Base-by-base conservation (phyloP, 2,797 vertebrate species). In the Scarus forsteni region DNA sequence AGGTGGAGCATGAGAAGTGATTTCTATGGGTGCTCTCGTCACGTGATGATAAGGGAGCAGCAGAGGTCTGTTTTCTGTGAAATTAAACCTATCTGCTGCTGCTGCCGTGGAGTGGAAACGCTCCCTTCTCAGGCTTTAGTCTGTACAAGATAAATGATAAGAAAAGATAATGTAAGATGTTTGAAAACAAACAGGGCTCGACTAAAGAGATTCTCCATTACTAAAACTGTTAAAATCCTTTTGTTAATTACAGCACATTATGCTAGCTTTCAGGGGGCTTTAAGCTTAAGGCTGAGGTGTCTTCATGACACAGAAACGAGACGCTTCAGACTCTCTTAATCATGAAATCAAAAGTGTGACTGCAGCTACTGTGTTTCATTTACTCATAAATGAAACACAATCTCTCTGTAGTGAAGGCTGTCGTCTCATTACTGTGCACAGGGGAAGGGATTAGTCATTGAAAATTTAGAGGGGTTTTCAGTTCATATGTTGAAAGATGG, bases 41-140 rank as follows among this genome's bases (percentile, higher is more conserved):
- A 82, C 13, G 40, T 74, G 85, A 68, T 15, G 48, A 61, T 13
- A 40, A 56, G 55, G 61, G 44, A 69, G 73, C 51, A 53, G 55
- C 11, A 66, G 69, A 46, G 38, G 59, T 54, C 50, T 58, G 67
- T 88, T 87, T 87, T 27, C 80, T 63, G 71, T 78, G 82, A 93
- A 93, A 88, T 73, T 85, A 93, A 93, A 92, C 88, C 58, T 87
- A 85, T 1, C 27, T 62, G 52, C 66, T 62, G 49, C 19, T 51
- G 70, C 49, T 51, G 73, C 13, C 55, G 46, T 49, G 16, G 7
- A 68, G 52, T 16, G 11, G 18, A 49, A 60, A 36, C 40, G 0
- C 5, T 52, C 34, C 34, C 15, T n/a, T 38, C 8, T 46, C 5
- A 35, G 6, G 3, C 40, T 19, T 11, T 19, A 3, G 1, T 10